phyloP scores from a whole-genome alignment of 2,113 vertebrate genomes.

The Nothocercus julius region DNA sequence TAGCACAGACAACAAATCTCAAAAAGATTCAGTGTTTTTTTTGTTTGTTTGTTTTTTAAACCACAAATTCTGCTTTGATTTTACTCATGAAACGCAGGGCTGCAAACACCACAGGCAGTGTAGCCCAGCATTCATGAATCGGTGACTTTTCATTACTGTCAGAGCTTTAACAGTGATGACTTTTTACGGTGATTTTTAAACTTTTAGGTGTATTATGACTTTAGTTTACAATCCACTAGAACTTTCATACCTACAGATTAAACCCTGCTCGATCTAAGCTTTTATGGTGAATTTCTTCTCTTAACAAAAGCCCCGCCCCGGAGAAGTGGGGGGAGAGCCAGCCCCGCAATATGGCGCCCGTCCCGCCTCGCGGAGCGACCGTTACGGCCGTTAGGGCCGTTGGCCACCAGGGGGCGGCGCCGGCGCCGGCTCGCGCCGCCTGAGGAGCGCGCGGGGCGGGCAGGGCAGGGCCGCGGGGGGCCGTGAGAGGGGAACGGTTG shows the following conservation, averaged over 20 bases:
- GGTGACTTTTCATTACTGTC: too few relatives aligned
- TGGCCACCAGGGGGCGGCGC: background rate
- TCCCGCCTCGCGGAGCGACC: background rate
- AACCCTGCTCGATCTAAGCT: rapidly evolving
- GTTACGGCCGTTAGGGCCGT: background rate
- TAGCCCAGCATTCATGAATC: too few relatives aligned
- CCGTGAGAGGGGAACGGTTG: background rate
- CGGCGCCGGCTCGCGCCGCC: background rate
- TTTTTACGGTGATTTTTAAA: too few relatives aligned
- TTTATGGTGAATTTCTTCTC: rapidly evolving
- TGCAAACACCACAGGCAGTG: rapidly evolving
- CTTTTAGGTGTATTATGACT: too few relatives aligned
- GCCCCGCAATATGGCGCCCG: too few relatives aligned
- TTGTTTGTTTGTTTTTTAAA: too few relatives aligned
- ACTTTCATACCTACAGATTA: rapidly evolving
- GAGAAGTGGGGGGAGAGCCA: too few relatives aligned
- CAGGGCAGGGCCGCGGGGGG: too few relatives aligned
- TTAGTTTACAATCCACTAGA: background rate
- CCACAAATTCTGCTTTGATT: background rate
- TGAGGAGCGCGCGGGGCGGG: background rate
- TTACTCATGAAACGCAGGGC: rapidly evolving
- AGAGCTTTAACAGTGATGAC: rapidly evolving
- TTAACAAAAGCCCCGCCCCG: background rate
- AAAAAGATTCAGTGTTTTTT: too few relatives aligned
- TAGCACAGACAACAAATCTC: too few relatives aligned